Conservation (phyloP, 2,113 vertebrate species). For the Ammodytes dubius region DNA sequence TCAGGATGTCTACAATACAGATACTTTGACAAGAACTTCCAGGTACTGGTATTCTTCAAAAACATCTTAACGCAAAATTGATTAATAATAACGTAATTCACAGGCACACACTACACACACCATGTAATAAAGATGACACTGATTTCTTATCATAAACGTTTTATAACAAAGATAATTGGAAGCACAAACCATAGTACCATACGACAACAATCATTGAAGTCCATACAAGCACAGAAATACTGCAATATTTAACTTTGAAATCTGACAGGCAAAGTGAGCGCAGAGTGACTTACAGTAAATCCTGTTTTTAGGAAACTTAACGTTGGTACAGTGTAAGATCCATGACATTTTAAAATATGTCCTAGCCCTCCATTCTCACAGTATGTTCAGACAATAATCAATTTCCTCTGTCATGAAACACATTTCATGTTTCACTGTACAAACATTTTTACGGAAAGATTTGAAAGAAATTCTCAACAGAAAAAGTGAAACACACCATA, state of each 20-base stretch:
- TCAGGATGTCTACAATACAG: background rate
- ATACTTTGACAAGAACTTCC: background rate
- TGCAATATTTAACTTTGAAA: constrained; percentile 58
- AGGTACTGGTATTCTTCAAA: constrained; percentile 3
- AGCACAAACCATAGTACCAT: constrained; percentile 71
- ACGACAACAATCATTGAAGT: constrained; percentile 50
- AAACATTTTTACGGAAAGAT: constrained; percentile 36
- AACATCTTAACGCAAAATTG: background rate
- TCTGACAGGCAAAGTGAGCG: constrained; percentile 51
- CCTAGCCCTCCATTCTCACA: constrained; percentile 66
- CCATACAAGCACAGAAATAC: constrained; percentile 43
- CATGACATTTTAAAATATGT: constrained; percentile 48
- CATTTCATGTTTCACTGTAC: constrained; percentile 42
- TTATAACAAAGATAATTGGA: constrained; percentile 72
- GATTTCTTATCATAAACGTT: constrained; percentile 48
- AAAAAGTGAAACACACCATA: constrained; percentile 34
- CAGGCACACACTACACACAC: background rate
- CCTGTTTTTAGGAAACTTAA: constrained; percentile 51
- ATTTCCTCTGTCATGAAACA: constrained; percentile 26
- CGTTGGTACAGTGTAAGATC: constrained; percentile 79
- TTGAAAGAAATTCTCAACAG: constrained; percentile 35
- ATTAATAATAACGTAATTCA: background rate
- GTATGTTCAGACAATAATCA: constrained; percentile 61
- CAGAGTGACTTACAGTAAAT: constrained; percentile 76
- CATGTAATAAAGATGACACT: constrained; percentile 20